phyloP scores from a whole-genome alignment of 2,113 vertebrate species.

The Colossoma macropomum region DNA sequence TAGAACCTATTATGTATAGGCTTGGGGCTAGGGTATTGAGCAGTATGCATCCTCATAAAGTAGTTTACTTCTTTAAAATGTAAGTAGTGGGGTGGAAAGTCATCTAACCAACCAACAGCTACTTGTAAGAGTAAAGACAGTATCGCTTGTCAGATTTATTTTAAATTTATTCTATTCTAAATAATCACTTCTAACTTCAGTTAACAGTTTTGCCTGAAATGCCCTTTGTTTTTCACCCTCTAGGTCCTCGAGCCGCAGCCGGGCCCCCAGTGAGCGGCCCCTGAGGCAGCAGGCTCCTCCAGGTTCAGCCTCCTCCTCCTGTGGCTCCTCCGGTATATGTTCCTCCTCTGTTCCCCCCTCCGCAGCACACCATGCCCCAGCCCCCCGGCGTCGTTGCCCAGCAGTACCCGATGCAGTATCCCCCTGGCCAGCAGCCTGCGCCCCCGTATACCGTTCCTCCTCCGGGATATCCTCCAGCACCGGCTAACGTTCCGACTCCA shows the following conservation, averaged over 20 bases:
- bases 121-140: too few species aligned
- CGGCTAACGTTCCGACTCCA: conserved; percentile 83
- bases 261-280: conserved; percentile 80
- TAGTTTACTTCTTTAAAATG: too few species aligned
- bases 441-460: conserved; percentile 86
- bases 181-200: too few species aligned
- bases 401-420: conserved; percentile 84
- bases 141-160: too few species aligned
- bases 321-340: conserved; percentile 81
- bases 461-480: conserved; percentile 86
- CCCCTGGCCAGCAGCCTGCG: conserved; percentile 86
- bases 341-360: conserved; percentile 81
- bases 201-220: neutral
- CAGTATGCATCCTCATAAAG: too few species aligned
- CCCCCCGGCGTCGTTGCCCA: conserved; percentile 83
- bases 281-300: conserved; percentile 79
- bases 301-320: conserved; percentile 69
- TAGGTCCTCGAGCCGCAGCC: conserved; percentile 77
- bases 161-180: too few species aligned
- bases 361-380: conserved; percentile 84
- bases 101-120: too few species aligned
- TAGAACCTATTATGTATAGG: too few species aligned
- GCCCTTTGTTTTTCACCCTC: neutral
- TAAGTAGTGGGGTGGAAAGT: too few species aligned
- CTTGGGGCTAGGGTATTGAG: too few species aligned